Evolutionary conservation across 1,140 invertebrate genomes (phyloP).

Genomic region (Apis cerana): DNA sequence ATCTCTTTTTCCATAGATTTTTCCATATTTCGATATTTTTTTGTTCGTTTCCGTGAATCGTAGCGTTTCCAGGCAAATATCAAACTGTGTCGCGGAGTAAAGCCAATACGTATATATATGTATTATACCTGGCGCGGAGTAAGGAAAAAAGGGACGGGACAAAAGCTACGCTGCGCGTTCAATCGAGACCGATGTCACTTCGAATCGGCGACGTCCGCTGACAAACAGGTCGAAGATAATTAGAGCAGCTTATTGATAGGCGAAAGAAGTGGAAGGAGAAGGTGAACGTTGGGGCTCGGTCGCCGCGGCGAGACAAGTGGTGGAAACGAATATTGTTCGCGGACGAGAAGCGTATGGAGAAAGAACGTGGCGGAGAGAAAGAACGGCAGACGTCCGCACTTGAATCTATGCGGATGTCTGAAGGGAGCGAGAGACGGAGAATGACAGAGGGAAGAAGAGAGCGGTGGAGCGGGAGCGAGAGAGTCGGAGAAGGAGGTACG

Average conservation of each 20-base stretch:
- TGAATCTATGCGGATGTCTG: constrained; percentile 64
- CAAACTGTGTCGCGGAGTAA: neutral
- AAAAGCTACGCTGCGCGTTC: constrained; percentile 29
- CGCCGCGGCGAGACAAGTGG: constrained; percentile 56
- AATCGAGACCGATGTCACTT: constrained; percentile 47
- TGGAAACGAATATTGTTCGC: constrained; percentile 67
- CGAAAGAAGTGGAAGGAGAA: constrained; percentile 53
- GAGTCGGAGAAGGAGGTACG: constrained; percentile 40
- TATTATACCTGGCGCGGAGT: too few species aligned
- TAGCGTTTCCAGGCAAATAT: too few species aligned
- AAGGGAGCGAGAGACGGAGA: constrained; percentile 37
- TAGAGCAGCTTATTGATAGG: constrained; percentile 57
- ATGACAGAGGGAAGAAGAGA: constrained; percentile 15
- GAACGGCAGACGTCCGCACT: constrained; percentile 57
- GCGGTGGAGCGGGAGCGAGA: constrained; percentile 24
- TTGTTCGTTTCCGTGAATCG: too few species aligned
- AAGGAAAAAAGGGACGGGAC: neutral
- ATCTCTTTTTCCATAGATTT: too few species aligned
- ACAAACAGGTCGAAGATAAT: constrained; percentile 59
- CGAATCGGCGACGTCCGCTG: constrained; percentile 48
- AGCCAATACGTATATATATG: neutral
- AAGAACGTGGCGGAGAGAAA: constrained; percentile 51
- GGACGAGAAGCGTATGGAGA: constrained; percentile 54
- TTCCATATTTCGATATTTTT: too few species aligned
- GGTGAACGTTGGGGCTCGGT: constrained; percentile 32